Base-by-base conservation (phyloP, 2,797 vertebrate species). In the Bufotes viridis region DNA sequence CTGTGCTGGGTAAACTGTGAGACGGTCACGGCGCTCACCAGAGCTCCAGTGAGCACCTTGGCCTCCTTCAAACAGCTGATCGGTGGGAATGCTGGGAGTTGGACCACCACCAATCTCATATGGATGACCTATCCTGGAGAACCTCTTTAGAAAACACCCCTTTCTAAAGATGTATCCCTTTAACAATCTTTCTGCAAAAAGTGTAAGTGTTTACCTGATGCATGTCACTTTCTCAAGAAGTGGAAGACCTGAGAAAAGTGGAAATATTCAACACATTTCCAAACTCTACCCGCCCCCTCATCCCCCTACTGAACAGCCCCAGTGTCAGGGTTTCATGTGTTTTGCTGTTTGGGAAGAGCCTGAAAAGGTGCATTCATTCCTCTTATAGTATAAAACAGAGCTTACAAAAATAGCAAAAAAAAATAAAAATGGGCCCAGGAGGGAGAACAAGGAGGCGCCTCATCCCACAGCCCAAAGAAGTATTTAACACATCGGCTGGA, bases 371-470 rank as follows among this genome's bases (percentile, higher is more conserved):
- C 67, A 89, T 89, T 89, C 88, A 89, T 86, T 83, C 79, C 74
- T 76, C 51, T 24, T 7, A 34, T 26, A 76, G 53, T 12, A 81
- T 13, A 78, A 78, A 82, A 2, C 3, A 60, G 1, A 87, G 74
- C 34, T 55, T 10, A 67, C 49, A 58, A 81, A 75, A 82, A 84
- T 60, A 69, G 53, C 49, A 72, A 26, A 82, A 82, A 74, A 74
- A 20, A 61, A 79, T 63, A 58, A 85, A 90, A 89, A 49, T n/a
- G 49, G 86, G 87, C n/a, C 0, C 81, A 84, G 81, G 55, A 3
- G 1, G 0, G 63, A 92, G 93, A 94, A 96, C 97, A 97, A 97
- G 94, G 93, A 91, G 90, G 87, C 91, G 92, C 95, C 94, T 97
- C 96, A 94, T 98, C 93, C 92, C 90, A 89, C 87, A 91, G 93